Evolutionary conservation across 2,113 vertebrate species (phyloP), one percentile per base, ranked within the genome.

Genomic region (Phalacrocorax carbo): DNA sequence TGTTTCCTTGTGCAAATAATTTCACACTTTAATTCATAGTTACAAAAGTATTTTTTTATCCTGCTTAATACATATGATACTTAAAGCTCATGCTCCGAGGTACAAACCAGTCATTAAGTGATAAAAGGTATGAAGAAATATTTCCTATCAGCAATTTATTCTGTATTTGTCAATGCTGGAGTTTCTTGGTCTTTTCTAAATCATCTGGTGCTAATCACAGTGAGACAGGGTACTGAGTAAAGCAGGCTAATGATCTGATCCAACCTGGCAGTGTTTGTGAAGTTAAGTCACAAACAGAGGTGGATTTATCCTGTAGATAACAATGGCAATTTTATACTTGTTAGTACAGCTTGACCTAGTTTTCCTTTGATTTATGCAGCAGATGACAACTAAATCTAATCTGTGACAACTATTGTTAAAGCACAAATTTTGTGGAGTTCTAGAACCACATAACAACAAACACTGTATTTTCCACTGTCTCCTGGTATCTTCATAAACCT

Each of bases 311-410:
- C 61, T 60, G 40, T 34, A 82, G 76, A 76, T 82, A 86, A 94
- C 48, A 93, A 81, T 46, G 27, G 19, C 30, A 88, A 92, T 93
- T 92, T 65, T 19, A 27, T 49, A n/a, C 64, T 75, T 95, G 21
- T 94, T 84, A 93, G 94, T 76, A 86, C 61, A 91, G 93, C 69
- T 93, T 94, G 77, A 84, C 94, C 88, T 94, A 90, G 25, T 91
- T 96, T 95, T 79, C 17, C 57, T 82, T 79, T 88, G 73, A 92
- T 92, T 90, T 90, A 61, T 84, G 60, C 52, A 89, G 44, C 65
- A 92, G 44, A 75, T 92, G 88, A 93, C 57, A 96, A 42, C 29
- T 78, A 78, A 90, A 88, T 61, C 23, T 95, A 81, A 95, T 88
- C 61, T 83, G 15, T 75, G 71, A 86, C 54, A 96, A 70, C 51